A percentile compares a stretch with the other conserved stretches of the same genome.
Evolutionary conservation across 2,888 invertebrate genomes (phyloP).

Genomic region (Anoncus sp.): DNA sequence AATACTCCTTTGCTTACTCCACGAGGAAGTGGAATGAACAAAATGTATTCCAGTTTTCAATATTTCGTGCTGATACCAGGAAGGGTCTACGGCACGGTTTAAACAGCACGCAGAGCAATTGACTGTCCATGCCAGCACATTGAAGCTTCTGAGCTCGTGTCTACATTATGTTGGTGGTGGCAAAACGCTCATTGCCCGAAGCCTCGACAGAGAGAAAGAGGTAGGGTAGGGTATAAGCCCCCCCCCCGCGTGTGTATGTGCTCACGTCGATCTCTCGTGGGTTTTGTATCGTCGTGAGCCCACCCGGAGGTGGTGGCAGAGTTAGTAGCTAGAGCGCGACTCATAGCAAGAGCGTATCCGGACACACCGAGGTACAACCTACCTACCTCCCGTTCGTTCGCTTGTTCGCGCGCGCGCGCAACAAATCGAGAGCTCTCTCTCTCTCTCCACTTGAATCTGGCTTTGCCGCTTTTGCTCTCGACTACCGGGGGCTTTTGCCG

Average conservation of each 20-base stretch:
- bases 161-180: constrained; percentile 38
- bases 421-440: constrained; percentile 51
- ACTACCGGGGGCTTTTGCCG: constrained; percentile 51
- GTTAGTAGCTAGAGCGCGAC: constrained; percentile 72
- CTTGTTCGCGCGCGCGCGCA: constrained; percentile 62
- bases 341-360: constrained; percentile 72
- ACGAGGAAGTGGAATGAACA: too few species aligned
- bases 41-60: too few species aligned
- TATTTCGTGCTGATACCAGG: too few species aligned
- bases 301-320: constrained; percentile 67
- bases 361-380: constrained; percentile 61
- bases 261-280: constrained; percentile 56
- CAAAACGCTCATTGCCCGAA: constrained; percentile 42
- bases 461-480: constrained; percentile 45
- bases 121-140: background rate
- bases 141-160: constrained; percentile 37
- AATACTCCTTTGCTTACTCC: too few species aligned
- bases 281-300: constrained; percentile 44
- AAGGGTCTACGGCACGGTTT: too few species aligned
- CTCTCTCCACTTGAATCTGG: constrained; percentile 40
- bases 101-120: too few species aligned
- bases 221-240: constrained; percentile 21
- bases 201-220: constrained; percentile 19
- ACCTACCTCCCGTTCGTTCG: constrained; percentile 59
- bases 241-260: constrained; percentile 56